These are phyloP conservation scores for Perca schrenkii DNA, from an alignment of 2,113 vertebrate species.

Conservation along the genomic window DNA sequence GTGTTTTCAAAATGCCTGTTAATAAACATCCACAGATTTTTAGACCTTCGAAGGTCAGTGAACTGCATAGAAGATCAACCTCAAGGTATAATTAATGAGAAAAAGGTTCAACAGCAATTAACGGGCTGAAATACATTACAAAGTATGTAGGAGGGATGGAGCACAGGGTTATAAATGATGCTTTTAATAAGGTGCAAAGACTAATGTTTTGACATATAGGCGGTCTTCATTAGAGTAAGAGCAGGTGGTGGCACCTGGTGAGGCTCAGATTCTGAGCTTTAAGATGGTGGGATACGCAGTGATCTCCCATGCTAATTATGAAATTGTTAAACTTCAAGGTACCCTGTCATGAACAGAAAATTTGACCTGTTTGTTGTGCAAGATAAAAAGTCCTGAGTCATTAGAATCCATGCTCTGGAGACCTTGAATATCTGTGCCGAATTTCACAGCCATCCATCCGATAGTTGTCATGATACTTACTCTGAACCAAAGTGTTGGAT, in stretches of 20 bases:
- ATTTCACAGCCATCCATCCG: slow-evolving; percentile 11
- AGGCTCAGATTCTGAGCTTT: neutral
- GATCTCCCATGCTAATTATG: neutral
- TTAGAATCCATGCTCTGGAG: neutral
- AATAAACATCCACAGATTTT: slow-evolving; percentile 1
- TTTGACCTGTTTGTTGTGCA: slow-evolving; percentile 2
- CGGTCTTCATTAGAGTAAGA: slow-evolving; percentile 16
- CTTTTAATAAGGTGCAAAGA: slow-evolving; percentile 7
- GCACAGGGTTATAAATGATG: neutral
- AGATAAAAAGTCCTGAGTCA: neutral
- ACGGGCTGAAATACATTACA: neutral
- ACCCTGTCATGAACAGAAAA: neutral
- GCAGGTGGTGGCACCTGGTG: neutral
- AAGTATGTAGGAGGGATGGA: slow-evolving; percentile 7
- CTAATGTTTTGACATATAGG: slow-evolving; percentile 20
- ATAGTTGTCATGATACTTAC: slow-evolving; percentile 12
- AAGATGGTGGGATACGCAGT: neutral
- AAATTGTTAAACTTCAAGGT: neutral
- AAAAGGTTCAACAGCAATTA: slow-evolving; percentile 12
- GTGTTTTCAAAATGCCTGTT: neutral
- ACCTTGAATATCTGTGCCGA: neutral
- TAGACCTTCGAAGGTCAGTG: neutral
- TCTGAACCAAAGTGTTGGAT: slow-evolving; percentile 13
- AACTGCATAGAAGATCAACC: neutral
- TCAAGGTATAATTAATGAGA: slow-evolving; percentile 3